A percentile compares a stretch with the other conserved stretches of the same genome.
These are phyloP conservation scores for Caenorhabditis remanei DNA, from an alignment of 1,140 invertebrate species.

Conservation along the genomic window DNA sequence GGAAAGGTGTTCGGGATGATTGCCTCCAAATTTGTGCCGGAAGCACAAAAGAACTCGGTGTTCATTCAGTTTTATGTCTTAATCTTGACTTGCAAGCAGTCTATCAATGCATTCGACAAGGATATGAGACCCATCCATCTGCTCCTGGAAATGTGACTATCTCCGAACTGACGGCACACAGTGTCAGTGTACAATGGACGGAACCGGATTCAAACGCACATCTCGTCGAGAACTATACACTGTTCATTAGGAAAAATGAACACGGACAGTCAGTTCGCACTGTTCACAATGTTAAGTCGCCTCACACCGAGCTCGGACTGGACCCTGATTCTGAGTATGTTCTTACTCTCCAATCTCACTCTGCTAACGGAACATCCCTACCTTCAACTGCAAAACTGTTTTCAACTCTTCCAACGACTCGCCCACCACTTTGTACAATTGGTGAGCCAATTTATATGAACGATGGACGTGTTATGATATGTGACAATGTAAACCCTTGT, in stretches of 20 bases:
- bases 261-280: slow-evolving; percentile 55
- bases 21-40: slow-evolving; percentile 61
- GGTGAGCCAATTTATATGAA: slow-evolving; percentile 60
- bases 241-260: slow-evolving; percentile 62
- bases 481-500: slow-evolving; percentile 51
- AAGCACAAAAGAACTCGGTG: slow-evolving; percentile 51
- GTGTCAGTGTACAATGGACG: slow-evolving; percentile 52
- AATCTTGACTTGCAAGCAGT: slow-evolving; percentile 62
- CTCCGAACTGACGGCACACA: slow-evolving; percentile 31
- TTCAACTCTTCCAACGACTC: slow-evolving; percentile 36
- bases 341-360: slow-evolving; percentile 57
- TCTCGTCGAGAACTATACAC: slow-evolving; percentile 59
- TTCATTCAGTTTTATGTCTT: slow-evolving; percentile 63
- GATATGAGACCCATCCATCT: slow-evolving; percentile 63
- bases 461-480: slow-evolving; percentile 58
- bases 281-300: slow-evolving; percentile 37
- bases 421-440: slow-evolving; percentile 42
- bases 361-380: slow-evolving; percentile 57
- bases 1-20: slow-evolving; percentile 59
- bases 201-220: slow-evolving; percentile 60
- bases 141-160: slow-evolving; percentile 62
- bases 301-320: slow-evolving; percentile 56
- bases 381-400: slow-evolving; percentile 63
- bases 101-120: slow-evolving; percentile 63
- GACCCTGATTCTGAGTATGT: slow-evolving; percentile 62